Evolutionary conservation across 2,797 vertebrate genomes (phyloP).

Genomic region (Pipistrellus kuhlii): DNA sequence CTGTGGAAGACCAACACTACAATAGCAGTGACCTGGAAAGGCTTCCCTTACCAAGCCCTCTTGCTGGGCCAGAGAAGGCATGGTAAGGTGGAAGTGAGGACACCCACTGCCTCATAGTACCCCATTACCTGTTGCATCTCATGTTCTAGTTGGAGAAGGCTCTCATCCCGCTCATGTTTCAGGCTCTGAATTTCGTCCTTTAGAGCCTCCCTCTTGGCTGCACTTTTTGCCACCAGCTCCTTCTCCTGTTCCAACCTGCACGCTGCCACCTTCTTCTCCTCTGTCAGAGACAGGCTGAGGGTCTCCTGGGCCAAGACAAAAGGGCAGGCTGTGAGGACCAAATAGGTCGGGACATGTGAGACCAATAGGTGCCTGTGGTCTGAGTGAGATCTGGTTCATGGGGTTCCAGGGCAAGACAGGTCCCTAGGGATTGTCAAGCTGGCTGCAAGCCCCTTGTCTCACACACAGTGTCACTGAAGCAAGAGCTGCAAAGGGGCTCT

Average conservation of each 20-base stretch:
- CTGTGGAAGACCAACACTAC: background rate
- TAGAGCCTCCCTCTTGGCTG: slow-evolving; percentile 87
- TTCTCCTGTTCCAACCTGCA: slow-evolving; percentile 85
- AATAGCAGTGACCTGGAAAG: background rate
- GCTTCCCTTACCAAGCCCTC: too few relatives aligned
- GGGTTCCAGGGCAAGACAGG: background rate
- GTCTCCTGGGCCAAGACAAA: slow-evolving; percentile 85
- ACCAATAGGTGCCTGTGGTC: background rate
- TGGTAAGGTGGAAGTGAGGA: accelerated
- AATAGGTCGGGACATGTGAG: background rate
- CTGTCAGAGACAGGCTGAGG: slow-evolving; percentile 84
- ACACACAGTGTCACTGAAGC: background rate
- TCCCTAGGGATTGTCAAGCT: accelerated
- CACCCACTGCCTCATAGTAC: accelerated
- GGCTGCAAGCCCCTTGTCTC: too few relatives aligned
- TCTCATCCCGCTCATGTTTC: slow-evolving; percentile 87
- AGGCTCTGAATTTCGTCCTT: slow-evolving; percentile 87
- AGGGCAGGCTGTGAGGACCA: background rate
- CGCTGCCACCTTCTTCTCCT: slow-evolving; percentile 86
- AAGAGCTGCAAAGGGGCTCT: background rate
- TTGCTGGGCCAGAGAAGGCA: background rate
- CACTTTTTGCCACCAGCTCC: slow-evolving; percentile 83
- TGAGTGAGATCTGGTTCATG: accelerated
- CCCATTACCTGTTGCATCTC: slow-evolving; percentile 90
- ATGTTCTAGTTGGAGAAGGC: slow-evolving; percentile 89